Conservation (phyloP, 2,797 vertebrate species). For the Halcyon leucocephala region DNA sequence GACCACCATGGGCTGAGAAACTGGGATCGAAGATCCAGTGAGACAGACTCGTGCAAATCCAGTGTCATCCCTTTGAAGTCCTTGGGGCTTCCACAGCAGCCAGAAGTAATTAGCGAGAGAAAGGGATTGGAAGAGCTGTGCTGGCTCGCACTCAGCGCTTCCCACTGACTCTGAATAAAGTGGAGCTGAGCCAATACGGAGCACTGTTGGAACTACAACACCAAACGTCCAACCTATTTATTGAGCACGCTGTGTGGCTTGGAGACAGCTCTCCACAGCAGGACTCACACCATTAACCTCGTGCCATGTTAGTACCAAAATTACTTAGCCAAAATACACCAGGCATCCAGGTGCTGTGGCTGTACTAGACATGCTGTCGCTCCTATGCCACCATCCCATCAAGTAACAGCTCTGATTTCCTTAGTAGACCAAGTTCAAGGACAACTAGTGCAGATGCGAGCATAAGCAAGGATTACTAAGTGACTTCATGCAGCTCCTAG, state of each 20-base stretch:
- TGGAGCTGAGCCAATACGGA: background rate
- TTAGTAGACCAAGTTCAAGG: background rate
- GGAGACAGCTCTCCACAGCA: background rate
- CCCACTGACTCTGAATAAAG: background rate
- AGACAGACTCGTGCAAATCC: background rate
- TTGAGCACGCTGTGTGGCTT: accelerated
- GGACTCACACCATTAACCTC: accelerated
- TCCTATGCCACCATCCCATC: accelerated
- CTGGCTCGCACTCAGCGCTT: background rate
- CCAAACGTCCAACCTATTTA: background rate
- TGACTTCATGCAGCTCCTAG: background rate
- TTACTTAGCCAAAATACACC: background rate
- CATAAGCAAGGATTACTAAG: background rate
- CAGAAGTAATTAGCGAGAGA: constrained; percentile 49
- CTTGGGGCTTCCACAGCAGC: constrained; percentile 32
- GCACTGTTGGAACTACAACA: background rate
- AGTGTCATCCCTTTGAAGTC: constrained; percentile 41
- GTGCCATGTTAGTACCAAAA: accelerated
- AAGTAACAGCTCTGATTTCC: background rate
- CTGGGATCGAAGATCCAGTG: background rate
- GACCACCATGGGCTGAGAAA: constrained; percentile 45
- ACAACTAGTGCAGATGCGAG: background rate
- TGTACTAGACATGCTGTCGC: background rate
- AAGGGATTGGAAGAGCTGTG: background rate
- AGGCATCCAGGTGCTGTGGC: background rate